phyloP scores from a whole-genome alignment of 2,797 vertebrate species.

The Echeneis naucrates region DNA sequence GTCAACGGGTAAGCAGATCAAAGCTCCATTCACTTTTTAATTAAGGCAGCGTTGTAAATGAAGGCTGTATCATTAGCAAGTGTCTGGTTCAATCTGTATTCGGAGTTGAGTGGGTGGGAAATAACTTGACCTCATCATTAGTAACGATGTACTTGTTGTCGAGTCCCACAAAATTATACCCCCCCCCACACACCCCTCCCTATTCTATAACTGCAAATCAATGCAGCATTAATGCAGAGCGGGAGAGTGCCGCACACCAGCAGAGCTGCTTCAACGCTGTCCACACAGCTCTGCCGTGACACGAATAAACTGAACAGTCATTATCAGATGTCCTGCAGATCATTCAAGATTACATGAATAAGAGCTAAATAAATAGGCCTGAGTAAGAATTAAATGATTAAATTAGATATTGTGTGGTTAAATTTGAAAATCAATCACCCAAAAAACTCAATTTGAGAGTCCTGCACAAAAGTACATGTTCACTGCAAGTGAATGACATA shows the following conservation, averaged over 20 bases:
- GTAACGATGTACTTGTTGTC: slow-evolving; percentile 12
- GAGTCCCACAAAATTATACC: not conserved
- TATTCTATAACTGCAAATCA: slow-evolving; percentile 4
- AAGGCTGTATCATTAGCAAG: slow-evolving; percentile 30
- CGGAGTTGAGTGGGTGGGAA: slow-evolving; percentile 24
- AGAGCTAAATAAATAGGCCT: not conserved
- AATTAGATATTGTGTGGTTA: not conserved
- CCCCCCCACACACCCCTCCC: no score
- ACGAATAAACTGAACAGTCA: not conserved
- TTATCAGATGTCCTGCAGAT: not conserved
- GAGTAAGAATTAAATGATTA: not conserved
- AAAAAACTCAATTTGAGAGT: no score
- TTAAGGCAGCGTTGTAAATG: slow-evolving; percentile 39
- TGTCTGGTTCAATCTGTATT: slow-evolving; percentile 35
- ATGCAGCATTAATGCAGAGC: not conserved
- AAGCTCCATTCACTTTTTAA: slow-evolving; percentile 48
- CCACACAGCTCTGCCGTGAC: not conserved
- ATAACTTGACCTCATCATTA: slow-evolving; percentile 30
- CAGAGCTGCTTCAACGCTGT: not conserved
- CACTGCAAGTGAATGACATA: no score
- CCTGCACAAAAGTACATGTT: no score
- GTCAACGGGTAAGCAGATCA: slow-evolving; percentile 27
- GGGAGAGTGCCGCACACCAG: not conserved
- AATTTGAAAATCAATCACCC: not conserved
- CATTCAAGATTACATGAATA: not conserved